Evolutionary conservation across 2,888 invertebrate genomes (phyloP).

Genomic region (Celastrina argiolus): DNA sequence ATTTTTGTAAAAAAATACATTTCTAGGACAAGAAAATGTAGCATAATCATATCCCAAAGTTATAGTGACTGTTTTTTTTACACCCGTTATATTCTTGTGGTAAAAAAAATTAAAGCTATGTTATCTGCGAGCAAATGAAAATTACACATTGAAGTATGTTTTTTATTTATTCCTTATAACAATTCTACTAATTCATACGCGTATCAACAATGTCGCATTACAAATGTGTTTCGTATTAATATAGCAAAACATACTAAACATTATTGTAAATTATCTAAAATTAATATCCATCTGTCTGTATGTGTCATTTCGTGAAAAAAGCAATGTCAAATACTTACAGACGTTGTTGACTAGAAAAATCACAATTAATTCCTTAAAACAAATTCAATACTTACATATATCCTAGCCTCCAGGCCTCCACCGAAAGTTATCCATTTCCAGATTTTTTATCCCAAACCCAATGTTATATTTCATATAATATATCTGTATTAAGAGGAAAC

Average conservation of each 20-base stretch:
- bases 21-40: too few relatives aligned
- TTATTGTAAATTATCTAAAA: constrained; percentile 42
- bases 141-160: constrained; percentile 28
- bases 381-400: constrained; percentile 27
- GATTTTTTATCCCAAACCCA: too few relatives aligned
- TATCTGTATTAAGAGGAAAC: too few relatives aligned
- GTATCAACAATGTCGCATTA: constrained; percentile 50
- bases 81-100: too few relatives aligned
- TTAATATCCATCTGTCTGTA: constrained; percentile 29
- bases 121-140: neutral
- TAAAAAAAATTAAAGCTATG: too few relatives aligned
- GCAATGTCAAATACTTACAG: constrained; percentile 19
- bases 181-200: constrained; percentile 50
- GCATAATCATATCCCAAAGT: too few relatives aligned
- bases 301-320: constrained; percentile 19
- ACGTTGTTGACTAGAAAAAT: constrained; percentile 47
- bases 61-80: too few relatives aligned
- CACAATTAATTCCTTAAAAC: constrained; percentile 37
- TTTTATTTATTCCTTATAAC: constrained; percentile 43
- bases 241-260: constrained; percentile 42
- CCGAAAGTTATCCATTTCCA: neutral
- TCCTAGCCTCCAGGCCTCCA: neutral
- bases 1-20: too few relatives aligned
- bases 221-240: constrained; percentile 33
- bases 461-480: too few relatives aligned